These are phyloP conservation scores for Brachyptera risi DNA, from an alignment of 2,888 invertebrate species.

Conservation along the genomic window DNA sequence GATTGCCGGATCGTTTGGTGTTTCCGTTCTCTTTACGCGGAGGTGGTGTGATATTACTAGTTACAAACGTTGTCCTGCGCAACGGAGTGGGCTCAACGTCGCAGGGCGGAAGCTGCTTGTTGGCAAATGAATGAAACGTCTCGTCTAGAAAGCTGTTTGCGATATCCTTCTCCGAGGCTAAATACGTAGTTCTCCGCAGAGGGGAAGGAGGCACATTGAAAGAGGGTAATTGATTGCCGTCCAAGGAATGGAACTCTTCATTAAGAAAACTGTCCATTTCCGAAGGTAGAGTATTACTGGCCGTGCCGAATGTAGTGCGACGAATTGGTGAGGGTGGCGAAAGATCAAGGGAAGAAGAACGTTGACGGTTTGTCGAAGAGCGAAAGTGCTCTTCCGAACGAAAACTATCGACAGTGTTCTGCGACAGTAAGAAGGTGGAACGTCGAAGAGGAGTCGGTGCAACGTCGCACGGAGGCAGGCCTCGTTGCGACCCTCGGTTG, in stretches of 20 bases:
- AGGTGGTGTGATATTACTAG: too few species aligned
- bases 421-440: not conserved
- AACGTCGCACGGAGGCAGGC: not conserved
- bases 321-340: not conserved
- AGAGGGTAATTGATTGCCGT: slow-evolving; percentile 5
- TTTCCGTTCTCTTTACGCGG: too few species aligned
- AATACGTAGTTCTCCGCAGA: slow-evolving; percentile 19
- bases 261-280: too few species aligned
- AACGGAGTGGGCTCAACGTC: not conserved
- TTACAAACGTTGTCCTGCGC: not conserved
- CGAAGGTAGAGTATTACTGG: too few species aligned
- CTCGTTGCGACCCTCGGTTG: too few species aligned
- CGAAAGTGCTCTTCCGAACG: too few species aligned
- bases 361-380: too few species aligned
- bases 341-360: too few species aligned
- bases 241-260: slow-evolving; percentile 5
- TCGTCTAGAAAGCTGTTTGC: too few species aligned
- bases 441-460: not conserved
- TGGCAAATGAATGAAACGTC: not conserved
- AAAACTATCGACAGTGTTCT: too few species aligned
- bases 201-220: slow-evolving; percentile 13
- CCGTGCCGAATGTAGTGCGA: not conserved
- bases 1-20: too few species aligned
- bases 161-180: not conserved
- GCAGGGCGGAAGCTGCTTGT: not conserved